Conservation (phyloP, 2,888 invertebrate species). For the Coenonympha arcania region DNA sequence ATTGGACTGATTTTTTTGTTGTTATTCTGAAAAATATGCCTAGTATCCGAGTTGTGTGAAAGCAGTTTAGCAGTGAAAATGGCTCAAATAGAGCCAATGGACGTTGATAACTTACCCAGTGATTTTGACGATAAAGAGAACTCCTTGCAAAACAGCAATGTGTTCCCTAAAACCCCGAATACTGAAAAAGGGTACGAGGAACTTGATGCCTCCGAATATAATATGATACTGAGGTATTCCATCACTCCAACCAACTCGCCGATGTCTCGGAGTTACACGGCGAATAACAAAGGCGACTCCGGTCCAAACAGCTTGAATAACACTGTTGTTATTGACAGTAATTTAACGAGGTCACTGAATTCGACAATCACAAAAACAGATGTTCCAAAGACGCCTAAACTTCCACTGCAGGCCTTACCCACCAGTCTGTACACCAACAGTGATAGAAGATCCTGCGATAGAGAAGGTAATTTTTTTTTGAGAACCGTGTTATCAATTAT, state of each 20-base stretch:
- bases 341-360: conserved; percentile 54
- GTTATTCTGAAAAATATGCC: conserved; percentile 30
- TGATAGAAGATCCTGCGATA: conserved; percentile 42
- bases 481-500: no score
- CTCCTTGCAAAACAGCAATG: conserved; percentile 54
- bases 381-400: conserved; percentile 43
- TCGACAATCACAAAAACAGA: conserved; percentile 45
- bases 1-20: conserved; percentile 55
- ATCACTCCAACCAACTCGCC: conserved; percentile 59
- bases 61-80: conserved; percentile 39
- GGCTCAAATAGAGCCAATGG: conserved; percentile 65
- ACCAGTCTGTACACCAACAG: conserved; percentile 40
- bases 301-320: conserved; percentile 37
- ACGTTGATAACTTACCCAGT: conserved; percentile 52
- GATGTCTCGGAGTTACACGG: conserved; percentile 61
- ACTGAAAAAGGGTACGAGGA: conserved; percentile 66
- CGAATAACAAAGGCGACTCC: conserved; percentile 42
- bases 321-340: conserved; percentile 36
- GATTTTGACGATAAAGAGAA: conserved; percentile 68
- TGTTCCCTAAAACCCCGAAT: conserved; percentile 43
- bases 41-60: conserved; percentile 18
- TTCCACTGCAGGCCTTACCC: conserved; percentile 48
- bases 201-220: conserved; percentile 60
- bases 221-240: conserved; percentile 65
- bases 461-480: conserved; percentile 7